Evolutionary conservation across 2,113 vertebrate genomes (phyloP), one percentile per base, ranked within the genome.

Genomic region (Dascyllus trimaculatus): DNA sequence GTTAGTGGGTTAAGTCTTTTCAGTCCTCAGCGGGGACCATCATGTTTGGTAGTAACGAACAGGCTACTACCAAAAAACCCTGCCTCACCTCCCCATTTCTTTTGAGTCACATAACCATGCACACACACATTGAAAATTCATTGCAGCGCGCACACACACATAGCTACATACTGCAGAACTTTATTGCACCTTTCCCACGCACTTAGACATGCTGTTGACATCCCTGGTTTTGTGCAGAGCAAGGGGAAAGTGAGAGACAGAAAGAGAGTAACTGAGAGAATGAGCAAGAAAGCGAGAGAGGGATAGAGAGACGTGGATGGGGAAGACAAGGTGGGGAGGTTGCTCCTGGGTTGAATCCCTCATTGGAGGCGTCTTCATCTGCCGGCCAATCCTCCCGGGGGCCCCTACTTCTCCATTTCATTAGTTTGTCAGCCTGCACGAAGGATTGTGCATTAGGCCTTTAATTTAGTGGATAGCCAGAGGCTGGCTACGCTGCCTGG

Each of bases 401-500:
- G 87, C 79, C 85, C 85, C 87, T 89, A 71, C 93, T 93, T 94
- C 93, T 95, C 95, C 95, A 92, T 96, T 96, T 96, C 95, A 96
- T 96, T 97, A 96, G 95, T 94, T 95, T 93, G 95, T 96, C 95
- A 94, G 95, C 91, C 93, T 94, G 89, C 94, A 93, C 93, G 92
- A 93, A 95, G 94, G 94, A 93, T 96, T 95, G 95, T 93, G 92
- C 95, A 96, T 96, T 96, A 96, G 95, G 94, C 94, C 96, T 96
- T 96, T 96, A 96, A 96, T 96, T 96, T 96, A 96, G 93, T 95
- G 94, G 92, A 95, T 95, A 95, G 95, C 96, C 95, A 95, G 94
- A 91, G 95, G 96, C 95, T 95, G 92, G 85, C 64, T 80, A 81
- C 84, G 93, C 93, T 93, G 93, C 92, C 93, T 95, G 92, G 91